Conservation (phyloP, 35 echinoderm and acorn worm genomes). For the Acanthaster planci region DNA sequence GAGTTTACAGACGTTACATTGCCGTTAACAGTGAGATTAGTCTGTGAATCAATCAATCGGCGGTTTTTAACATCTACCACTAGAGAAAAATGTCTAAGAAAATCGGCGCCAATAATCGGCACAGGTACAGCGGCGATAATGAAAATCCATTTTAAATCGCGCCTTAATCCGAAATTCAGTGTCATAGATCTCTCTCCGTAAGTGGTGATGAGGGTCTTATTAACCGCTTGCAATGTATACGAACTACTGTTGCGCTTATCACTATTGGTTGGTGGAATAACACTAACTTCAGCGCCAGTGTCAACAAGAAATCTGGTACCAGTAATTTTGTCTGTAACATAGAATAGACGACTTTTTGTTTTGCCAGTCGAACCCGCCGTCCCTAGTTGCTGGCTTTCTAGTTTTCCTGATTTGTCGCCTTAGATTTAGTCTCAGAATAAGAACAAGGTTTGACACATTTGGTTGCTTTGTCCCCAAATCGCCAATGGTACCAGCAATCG, state of each 20-base stretch:
- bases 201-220: conserved; percentile 5
- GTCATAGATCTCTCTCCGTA: conserved; percentile 6
- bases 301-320: conserved; percentile 16
- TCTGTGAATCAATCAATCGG: not conserved
- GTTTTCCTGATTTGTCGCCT: too few species aligned
- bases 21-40: not conserved
- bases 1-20: conserved; percentile 9
- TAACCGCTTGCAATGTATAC: conserved; percentile 14
- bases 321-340: conserved; percentile 28
- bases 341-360: conserved; percentile 12
- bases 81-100: too few species aligned
- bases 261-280: conserved; percentile 7
- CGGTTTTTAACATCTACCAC: too few species aligned
- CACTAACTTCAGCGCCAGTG: conserved; percentile 35
- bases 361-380: conserved; percentile 8
- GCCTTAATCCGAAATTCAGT: too few species aligned
- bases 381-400: conserved; percentile 25
- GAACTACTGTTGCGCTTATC: conserved; percentile 2
- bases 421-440: too few species aligned
- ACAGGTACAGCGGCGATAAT: too few species aligned
- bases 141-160: too few species aligned
- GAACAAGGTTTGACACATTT: not conserved
- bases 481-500: not conserved
- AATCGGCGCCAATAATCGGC: too few species aligned
- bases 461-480: not conserved